A percentile compares a stretch with the other conserved stretches of the same genome.
Evolutionary conservation across 2,797 vertebrate species (phyloP).

Genomic region (Psittacula echo): DNA sequence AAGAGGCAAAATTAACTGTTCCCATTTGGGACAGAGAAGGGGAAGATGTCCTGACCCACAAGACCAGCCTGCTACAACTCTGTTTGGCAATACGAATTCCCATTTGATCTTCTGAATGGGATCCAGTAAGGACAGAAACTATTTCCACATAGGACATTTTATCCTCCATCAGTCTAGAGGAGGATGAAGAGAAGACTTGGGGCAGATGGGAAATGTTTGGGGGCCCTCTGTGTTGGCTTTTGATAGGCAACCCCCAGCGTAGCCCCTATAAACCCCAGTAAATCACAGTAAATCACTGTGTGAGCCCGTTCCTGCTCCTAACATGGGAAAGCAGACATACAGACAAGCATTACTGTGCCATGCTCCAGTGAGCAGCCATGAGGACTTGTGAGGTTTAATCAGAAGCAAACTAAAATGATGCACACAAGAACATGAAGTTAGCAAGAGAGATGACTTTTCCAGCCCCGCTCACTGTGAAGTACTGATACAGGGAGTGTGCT

Average conservation of each 20-base stretch:
- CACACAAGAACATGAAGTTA: constrained; percentile 27
- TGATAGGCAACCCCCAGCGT: not conserved
- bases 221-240: not conserved
- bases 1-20: constrained; percentile 5
- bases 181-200: not conserved
- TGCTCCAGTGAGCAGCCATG: constrained; percentile 65
- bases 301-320: not conserved
- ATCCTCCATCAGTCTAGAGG: not conserved
- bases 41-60: constrained; percentile 4
- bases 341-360: constrained; percentile 52
- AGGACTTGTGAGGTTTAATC: constrained; percentile 37
- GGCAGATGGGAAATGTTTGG: not conserved
- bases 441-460: constrained; percentile 1
- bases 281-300: not conserved
- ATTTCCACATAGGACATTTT: not conserved
- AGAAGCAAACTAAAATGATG: constrained; percentile 62
- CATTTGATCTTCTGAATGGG: not conserved
- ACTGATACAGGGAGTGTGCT: not conserved
- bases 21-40: not conserved
- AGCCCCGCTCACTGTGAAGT: constrained; percentile 41
- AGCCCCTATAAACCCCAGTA: not conserved
- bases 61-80: not conserved
- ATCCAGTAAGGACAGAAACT: constrained; percentile 6
- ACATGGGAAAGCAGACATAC: not conserved
- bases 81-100: constrained; percentile 3